Percentiles rank a stretch among this genome's conserved stretches.
Evolutionary conservation across 2,113 vertebrate species (phyloP).

Genomic region (Rynchops niger): DNA sequence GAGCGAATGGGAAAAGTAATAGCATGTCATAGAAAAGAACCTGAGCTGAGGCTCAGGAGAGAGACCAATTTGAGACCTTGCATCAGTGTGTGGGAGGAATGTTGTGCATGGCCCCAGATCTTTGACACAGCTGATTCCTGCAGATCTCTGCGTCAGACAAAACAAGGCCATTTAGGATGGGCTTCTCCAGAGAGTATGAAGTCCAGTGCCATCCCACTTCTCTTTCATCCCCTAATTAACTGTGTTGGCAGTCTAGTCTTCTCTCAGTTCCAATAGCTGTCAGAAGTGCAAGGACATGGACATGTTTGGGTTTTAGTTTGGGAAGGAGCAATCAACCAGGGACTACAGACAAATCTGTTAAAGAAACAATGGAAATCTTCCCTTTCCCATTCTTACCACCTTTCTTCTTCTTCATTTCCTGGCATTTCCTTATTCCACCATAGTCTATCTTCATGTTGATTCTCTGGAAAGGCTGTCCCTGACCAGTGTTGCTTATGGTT

Average conservation of each 20-base stretch:
- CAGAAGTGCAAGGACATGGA: neutral
- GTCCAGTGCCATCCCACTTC: neutral
- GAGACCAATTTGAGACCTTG: neutral
- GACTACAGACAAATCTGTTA: neutral
- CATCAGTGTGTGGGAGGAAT: neutral
- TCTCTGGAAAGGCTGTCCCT: neutral
- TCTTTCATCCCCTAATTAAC: neutral
- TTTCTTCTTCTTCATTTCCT: neutral
- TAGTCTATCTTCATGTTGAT: neutral
- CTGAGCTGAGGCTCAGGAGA: neutral
- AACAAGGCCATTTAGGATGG: neutral
- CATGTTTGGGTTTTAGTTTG: neutral
- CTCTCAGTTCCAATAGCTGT: neutral
- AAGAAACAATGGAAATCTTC: neutral
- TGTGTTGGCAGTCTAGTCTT: neutral
- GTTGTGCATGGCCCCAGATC: neutral
- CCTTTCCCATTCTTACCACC: neutral
- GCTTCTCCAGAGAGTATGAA: neutral
- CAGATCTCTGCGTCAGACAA: neutral
- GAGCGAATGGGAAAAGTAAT: neutral
- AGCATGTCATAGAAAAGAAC: neutral
- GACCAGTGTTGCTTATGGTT: neutral
- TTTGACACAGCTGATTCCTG: neutral
- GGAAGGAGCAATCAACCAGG: neutral
- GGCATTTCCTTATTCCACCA: neutral